Percentiles rank a stretch among this genome's conserved stretches.
phyloP scores from a whole-genome alignment of 2,797 vertebrate species.

The Parambassis ranga region DNA sequence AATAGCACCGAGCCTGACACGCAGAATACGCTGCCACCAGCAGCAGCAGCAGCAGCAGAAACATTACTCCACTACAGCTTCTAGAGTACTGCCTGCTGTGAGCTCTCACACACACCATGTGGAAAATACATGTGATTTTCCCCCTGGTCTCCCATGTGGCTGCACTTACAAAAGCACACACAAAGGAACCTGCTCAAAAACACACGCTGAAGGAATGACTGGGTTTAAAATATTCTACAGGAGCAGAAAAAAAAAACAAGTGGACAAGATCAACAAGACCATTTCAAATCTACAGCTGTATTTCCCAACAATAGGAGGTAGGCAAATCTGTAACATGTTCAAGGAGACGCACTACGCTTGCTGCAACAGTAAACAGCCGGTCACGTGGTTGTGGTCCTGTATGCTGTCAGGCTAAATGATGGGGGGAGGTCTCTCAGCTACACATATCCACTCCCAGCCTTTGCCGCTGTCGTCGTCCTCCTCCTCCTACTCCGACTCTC shows the following conservation, averaged over 20 bases:
- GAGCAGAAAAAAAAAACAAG: neutral
- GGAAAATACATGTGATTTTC: constrained; percentile 51
- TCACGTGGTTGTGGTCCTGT: constrained; percentile 65
- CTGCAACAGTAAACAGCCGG: constrained; percentile 70
- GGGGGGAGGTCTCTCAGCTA: constrained; percentile 74
- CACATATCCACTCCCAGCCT: constrained; percentile 53
- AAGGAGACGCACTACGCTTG: constrained; percentile 47
- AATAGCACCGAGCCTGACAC: constrained; percentile 71
- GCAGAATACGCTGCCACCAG: constrained; percentile 30
- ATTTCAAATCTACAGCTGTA: neutral
- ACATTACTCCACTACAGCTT: constrained; percentile 49
- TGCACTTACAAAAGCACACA: constrained; percentile 5
- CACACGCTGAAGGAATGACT: neutral
- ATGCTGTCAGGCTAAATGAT: constrained; percentile 67
- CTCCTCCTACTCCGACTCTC: constrained; percentile 43
- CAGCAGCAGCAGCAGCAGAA: constrained; percentile 12
- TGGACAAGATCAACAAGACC: neutral
- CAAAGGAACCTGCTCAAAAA: constrained; percentile 11
- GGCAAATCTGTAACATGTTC: constrained; percentile 11
- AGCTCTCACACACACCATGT: constrained; percentile 36
- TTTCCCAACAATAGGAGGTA: constrained; percentile 4
- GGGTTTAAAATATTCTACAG: neutral
- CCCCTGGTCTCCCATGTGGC: constrained; percentile 39
- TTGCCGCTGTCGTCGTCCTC: constrained; percentile 48
- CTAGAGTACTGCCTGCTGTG: constrained; percentile 49